A percentile compares a stretch with the other conserved stretches of the same genome.
Evolutionary conservation across 2,888 invertebrate species (phyloP).

Genomic region (Himalopsyche anomala): DNA sequence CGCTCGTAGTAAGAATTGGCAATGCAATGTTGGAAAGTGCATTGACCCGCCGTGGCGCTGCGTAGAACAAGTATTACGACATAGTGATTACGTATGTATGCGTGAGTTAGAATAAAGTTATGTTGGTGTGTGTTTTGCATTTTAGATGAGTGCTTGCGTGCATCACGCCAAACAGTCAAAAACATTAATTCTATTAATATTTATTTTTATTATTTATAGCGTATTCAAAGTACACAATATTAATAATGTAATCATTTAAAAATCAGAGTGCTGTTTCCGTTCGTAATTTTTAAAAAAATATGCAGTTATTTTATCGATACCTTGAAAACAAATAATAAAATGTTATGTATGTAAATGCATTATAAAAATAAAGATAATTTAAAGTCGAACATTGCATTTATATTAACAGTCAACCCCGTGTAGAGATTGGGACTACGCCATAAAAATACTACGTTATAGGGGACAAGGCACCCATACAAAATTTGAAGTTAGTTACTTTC

Average conservation of each 20-base stretch:
- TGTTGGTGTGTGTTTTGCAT: constrained; percentile 37
- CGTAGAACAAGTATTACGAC: constrained; percentile 61
- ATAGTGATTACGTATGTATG: constrained; percentile 49
- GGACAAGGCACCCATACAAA: too few relatives aligned
- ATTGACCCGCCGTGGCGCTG: constrained; percentile 57
- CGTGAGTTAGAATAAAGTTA: constrained; percentile 41
- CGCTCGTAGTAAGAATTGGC: constrained; percentile 32
- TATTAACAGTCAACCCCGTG: too few relatives aligned
- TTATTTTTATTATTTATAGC: constrained; percentile 5
- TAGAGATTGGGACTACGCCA: too few relatives aligned
- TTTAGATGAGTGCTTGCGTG: constrained; percentile 45
- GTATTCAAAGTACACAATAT: too few relatives aligned
- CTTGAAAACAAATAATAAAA: too few relatives aligned
- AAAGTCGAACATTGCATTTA: too few relatives aligned
- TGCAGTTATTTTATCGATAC: too few relatives aligned
- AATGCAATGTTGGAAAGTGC: constrained; percentile 53
- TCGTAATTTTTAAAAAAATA: too few relatives aligned
- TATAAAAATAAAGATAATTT: too few relatives aligned
- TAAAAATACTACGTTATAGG: too few relatives aligned
- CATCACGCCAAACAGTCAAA: constrained; percentile 39
- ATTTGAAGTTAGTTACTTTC: too few relatives aligned
- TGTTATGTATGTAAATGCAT: too few relatives aligned
- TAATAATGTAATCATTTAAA: background rate
- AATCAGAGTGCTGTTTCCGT: background rate
- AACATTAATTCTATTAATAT: constrained; percentile 12